Evolutionary conservation across 1,140 invertebrate genomes (phyloP).

Genomic region (Drosophila pandora): DNA sequence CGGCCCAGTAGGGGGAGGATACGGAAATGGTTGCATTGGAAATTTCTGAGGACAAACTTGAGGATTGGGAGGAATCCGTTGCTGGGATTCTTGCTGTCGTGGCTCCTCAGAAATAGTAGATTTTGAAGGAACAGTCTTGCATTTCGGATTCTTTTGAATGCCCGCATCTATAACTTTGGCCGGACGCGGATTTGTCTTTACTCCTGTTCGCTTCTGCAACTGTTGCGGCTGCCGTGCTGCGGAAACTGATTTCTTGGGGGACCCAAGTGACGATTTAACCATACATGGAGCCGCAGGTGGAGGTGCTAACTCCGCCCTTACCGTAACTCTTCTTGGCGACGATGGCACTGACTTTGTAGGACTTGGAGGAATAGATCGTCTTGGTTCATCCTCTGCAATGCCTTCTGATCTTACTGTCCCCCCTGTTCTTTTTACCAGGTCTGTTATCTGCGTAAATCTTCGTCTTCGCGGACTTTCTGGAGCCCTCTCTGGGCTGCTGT

Average conservation of each 20-base stretch:
- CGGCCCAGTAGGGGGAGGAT: slow-evolving; percentile 10
- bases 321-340: slow-evolving; percentile 24
- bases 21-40: neutral
- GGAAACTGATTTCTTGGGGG: slow-evolving; percentile 2
- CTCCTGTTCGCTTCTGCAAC: neutral
- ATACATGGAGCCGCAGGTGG: neutral
- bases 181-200: slow-evolving; percentile 9
- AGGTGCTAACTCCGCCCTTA: neutral
- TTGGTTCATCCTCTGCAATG: neutral
- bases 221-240: neutral
- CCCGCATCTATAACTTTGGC: slow-evolving; percentile 62
- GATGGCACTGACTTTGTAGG: slow-evolving; percentile 36
- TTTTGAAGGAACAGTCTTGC: slow-evolving; percentile 10
- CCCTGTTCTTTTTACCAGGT: slow-evolving; percentile 42
- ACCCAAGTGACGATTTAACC: slow-evolving; percentile 1
- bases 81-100: neutral
- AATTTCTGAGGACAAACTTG: no score
- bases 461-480: slow-evolving; percentile 17
- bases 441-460: slow-evolving; percentile 69
- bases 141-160: slow-evolving; percentile 1
- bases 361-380: slow-evolving; percentile 10
- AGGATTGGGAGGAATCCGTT: neutral
- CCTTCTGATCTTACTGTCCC: neutral
- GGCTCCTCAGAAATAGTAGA: neutral
- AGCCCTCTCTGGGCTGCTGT: slow-evolving; percentile 9